Conservation (phyloP, 2,888 invertebrate species). For the Drosophila kuntzei region DNA sequence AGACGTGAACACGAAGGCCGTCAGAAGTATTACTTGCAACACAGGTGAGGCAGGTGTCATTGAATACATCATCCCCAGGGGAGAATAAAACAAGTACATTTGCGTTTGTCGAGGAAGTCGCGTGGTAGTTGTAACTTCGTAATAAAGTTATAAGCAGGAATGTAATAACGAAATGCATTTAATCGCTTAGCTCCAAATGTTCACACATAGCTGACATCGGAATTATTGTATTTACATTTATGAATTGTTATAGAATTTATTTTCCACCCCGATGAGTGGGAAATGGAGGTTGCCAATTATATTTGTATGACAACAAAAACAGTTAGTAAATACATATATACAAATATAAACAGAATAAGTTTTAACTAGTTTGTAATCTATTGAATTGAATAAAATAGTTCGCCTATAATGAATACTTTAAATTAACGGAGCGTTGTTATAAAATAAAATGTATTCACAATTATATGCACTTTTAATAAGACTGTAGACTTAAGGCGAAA, state of each 20-base stretch:
- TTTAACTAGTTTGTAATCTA: constrained; percentile 1
- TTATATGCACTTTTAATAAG: constrained; percentile 71
- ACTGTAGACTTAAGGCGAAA: constrained; percentile 44
- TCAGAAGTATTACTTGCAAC: constrained; percentile 8
- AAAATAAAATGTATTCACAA: constrained; percentile 72
- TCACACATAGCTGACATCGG: constrained; percentile 26
- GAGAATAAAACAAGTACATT: constrained; percentile 7
- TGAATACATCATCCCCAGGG: constrained; percentile 14
- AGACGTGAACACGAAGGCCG: constrained; percentile 18
- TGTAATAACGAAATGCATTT: constrained; percentile 31
- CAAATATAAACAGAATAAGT: background rate
- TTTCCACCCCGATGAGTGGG: constrained; percentile 9
- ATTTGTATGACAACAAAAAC: constrained; percentile 14
- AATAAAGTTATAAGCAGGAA: constrained; percentile 27
- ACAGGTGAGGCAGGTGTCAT: constrained; percentile 22
- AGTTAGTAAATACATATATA: constrained; percentile 11
- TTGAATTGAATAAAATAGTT: constrained; percentile 1
- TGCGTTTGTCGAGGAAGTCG: constrained; percentile 11
- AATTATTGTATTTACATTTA: constrained; percentile 26
- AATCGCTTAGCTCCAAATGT: constrained; percentile 24
- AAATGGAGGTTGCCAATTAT: constrained; percentile 4
- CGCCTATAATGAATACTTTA: constrained; percentile 63
- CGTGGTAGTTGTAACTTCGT: constrained; percentile 9
- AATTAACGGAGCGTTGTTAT: constrained; percentile 69
- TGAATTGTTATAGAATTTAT: constrained; percentile 13